Conservation (phyloP, 2,113 vertebrate species). For the Calypte anna region DNA sequence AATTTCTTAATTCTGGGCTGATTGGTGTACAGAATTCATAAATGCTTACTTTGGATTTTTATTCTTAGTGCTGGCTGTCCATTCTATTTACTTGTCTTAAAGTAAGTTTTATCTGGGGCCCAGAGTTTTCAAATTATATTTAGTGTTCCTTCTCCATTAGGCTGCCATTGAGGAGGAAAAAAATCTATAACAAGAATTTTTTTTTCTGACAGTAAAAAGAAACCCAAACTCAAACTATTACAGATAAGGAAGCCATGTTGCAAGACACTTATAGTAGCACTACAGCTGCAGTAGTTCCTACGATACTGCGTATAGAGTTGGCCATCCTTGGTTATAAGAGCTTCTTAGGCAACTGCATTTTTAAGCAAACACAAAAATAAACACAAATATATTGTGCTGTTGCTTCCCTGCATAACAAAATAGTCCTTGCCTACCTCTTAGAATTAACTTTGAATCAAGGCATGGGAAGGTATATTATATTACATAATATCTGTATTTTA, state of each 20-base stretch:
- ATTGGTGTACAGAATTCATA: neutral
- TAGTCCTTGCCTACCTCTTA: neutral
- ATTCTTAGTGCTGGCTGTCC: neutral
- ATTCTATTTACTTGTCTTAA: neutral
- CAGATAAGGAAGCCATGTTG: neutral
- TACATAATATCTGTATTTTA: neutral
- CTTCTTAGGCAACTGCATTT: neutral
- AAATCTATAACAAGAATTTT: neutral
- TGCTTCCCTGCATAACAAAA: neutral
- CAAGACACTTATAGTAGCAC: neutral
- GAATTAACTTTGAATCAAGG: neutral
- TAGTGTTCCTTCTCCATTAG: neutral
- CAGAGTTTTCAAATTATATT: neutral
- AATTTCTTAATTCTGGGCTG: neutral
- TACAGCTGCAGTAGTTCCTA: neutral
- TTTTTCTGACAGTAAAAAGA: neutral
- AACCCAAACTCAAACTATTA: rapidly evolving
- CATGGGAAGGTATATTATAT: neutral
- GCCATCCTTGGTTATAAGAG: neutral
- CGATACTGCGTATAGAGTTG: neutral
- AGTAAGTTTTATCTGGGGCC: neutral
- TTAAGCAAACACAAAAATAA: neutral
- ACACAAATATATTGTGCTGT: neutral
- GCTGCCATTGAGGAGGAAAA: neutral
- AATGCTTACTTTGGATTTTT: neutral